A percentile compares a stretch with the other conserved stretches of the same genome.
These are phyloP conservation scores for Ormyrus labotus DNA, from an alignment of 2,888 invertebrate species.

Conservation along the genomic window DNA sequence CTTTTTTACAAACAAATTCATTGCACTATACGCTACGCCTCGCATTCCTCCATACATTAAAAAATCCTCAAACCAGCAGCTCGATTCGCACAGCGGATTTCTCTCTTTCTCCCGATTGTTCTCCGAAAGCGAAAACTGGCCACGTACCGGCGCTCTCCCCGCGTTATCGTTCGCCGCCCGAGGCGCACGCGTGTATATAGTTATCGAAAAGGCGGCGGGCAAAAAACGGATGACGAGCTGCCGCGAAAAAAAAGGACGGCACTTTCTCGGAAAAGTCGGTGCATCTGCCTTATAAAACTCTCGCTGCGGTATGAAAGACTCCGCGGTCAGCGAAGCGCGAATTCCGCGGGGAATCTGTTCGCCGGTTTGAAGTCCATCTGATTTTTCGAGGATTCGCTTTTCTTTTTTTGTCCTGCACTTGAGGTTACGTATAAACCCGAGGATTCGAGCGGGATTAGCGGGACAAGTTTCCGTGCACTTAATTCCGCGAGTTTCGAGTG, in stretches of 20 bases:
- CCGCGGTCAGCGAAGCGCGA: constrained; percentile 18
- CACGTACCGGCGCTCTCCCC: no score
- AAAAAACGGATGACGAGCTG: neutral
- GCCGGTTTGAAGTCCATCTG: neutral
- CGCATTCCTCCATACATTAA: constrained; percentile 2
- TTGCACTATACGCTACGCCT: neutral
- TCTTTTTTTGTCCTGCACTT: no score
- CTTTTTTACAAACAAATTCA: neutral
- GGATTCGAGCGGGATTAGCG: no score
- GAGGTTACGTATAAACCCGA: no score
- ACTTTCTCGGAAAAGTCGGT: constrained; percentile 40
- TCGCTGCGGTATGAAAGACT: constrained; percentile 6
- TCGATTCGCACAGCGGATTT: constrained; percentile 15
- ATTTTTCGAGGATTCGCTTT: neutral
- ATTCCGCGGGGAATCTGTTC: constrained; percentile 6
- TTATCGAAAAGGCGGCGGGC: constrained; percentile 6
- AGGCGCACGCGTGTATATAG: constrained; percentile 3
- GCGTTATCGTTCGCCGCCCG: neutral
- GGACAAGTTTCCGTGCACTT: no score
- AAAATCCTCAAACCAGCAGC: constrained; percentile 2
- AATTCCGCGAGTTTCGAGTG: no score
- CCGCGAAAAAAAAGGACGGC: constrained; percentile 19
- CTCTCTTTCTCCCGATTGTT: constrained; percentile 15
- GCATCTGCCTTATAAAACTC: constrained; percentile 40
- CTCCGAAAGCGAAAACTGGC: neutral